Evolutionary conservation across 2,113 vertebrate species (phyloP).

Genomic region (Anas platyrhynchos): DNA sequence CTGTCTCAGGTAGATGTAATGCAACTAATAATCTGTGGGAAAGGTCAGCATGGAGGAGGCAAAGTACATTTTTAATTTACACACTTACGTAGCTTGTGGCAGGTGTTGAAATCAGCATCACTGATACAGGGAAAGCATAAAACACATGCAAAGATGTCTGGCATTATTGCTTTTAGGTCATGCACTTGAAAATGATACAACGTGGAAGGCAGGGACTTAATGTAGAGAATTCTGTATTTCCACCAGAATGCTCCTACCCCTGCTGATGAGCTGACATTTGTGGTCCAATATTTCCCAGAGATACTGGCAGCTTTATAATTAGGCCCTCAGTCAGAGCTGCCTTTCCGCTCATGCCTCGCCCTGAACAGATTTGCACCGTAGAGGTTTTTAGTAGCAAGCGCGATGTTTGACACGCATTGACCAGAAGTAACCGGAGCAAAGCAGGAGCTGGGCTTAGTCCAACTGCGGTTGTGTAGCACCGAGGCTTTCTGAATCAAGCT

Average conservation of each 20-base stretch:
- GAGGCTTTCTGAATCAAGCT: not conserved
- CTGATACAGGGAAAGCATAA: not conserved
- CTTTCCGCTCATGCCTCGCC: not conserved
- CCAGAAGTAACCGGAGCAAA: not conserved
- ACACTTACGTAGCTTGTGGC: not conserved
- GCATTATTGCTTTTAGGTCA: not conserved
- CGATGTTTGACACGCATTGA: rapidly evolving
- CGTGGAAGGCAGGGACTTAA: not conserved
- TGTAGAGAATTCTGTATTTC: not conserved
- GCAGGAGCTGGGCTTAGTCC: not conserved
- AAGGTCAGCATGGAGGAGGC: not conserved
- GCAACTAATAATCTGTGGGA: not conserved
- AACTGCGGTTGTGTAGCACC: not conserved
- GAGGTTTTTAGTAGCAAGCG: not conserved
- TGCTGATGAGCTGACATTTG: conserved; percentile 18
- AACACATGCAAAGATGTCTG: not conserved
- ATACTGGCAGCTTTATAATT: conserved; percentile 19
- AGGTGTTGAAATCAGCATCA: not conserved
- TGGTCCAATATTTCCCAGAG: not conserved
- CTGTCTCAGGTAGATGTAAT: not conserved
- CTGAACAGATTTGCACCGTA: rapidly evolving
- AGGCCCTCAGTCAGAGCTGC: not conserved
- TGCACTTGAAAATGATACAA: not conserved
- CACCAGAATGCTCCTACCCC: not conserved
- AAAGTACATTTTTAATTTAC: conserved; percentile 22